A percentile compares a stretch with the other conserved stretches of the same genome.
Conservation (phyloP, 2,113 vertebrate species). For the Calidris pugnax region DNA sequence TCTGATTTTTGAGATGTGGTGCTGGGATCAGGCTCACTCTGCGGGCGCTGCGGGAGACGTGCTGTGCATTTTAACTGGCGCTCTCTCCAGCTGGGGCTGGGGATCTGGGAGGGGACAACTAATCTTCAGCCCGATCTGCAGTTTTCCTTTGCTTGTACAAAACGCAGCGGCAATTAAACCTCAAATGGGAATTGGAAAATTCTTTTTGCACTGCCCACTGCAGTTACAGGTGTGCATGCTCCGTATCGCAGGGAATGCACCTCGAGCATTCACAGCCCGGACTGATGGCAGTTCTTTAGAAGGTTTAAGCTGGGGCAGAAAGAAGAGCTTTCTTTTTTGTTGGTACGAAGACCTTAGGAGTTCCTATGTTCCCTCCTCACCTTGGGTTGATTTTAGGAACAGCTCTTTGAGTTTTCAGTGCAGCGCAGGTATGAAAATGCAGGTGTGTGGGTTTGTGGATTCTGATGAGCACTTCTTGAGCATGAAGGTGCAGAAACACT, state of each 20-base stretch:
- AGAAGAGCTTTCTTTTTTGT: background rate
- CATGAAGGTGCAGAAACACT: background rate
- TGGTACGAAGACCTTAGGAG: background rate
- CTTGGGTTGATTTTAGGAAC: background rate
- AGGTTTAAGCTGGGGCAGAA: background rate
- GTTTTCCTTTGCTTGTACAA: background rate
- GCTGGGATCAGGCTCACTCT: conserved; percentile 1
- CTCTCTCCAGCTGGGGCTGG: background rate
- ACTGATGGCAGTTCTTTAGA: background rate
- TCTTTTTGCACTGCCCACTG: background rate
- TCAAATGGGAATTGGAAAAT: background rate
- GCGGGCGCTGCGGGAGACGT: background rate
- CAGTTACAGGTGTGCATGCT: background rate
- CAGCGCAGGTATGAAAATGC: background rate
- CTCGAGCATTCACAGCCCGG: background rate
- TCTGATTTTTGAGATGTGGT: conserved; percentile 15
- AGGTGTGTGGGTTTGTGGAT: background rate
- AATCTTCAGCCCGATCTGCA: background rate
- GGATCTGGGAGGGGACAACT: background rate
- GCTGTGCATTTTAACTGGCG: background rate
- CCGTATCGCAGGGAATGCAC: background rate
- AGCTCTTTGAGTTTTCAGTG: background rate
- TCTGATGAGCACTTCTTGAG: background rate
- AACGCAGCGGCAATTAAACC: background rate
- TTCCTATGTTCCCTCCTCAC: background rate